These are phyloP conservation scores for Zingel zingel DNA, from an alignment of 2,113 vertebrate genomes.

Conservation along the genomic window DNA sequence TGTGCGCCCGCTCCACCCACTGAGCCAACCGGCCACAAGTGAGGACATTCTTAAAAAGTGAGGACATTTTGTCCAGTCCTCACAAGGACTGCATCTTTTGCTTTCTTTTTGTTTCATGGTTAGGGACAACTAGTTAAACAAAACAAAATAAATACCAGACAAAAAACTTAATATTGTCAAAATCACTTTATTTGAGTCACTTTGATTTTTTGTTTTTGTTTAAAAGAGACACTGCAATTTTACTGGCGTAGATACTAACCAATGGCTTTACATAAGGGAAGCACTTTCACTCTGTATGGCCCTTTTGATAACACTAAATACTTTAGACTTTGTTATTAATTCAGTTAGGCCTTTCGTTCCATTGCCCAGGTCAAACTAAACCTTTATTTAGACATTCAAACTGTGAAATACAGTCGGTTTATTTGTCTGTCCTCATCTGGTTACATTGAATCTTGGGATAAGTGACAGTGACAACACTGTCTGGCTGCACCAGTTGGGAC, in stretches of 20 bases:
- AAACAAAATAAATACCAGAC: background rate
- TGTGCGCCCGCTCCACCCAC: no score
- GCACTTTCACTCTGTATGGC: background rate
- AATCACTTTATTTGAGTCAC: constrained; percentile 22
- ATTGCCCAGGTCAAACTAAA: background rate
- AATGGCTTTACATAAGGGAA: background rate
- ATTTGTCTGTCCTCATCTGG: background rate
- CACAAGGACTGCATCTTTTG: background rate
- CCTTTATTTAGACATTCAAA: background rate
- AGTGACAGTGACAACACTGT: background rate
- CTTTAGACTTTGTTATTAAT: background rate
- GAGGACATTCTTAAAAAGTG: background rate
- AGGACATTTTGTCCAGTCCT: background rate
- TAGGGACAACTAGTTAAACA: background rate
- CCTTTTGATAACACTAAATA: background rate
- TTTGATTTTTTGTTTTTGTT: background rate
- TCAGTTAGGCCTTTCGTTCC: background rate
- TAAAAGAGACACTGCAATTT: background rate
- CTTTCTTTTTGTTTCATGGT: no score
- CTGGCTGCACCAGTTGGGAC: constrained; percentile 17
- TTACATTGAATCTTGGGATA: background rate
- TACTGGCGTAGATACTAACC: background rate
- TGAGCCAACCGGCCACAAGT: no score
- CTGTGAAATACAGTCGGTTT: constrained; percentile 27
- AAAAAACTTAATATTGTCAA: background rate